Evolutionary conservation across 2,797 vertebrate species (phyloP), one percentile per base, ranked within the genome.

Genomic region (Tragopan temminckii): DNA sequence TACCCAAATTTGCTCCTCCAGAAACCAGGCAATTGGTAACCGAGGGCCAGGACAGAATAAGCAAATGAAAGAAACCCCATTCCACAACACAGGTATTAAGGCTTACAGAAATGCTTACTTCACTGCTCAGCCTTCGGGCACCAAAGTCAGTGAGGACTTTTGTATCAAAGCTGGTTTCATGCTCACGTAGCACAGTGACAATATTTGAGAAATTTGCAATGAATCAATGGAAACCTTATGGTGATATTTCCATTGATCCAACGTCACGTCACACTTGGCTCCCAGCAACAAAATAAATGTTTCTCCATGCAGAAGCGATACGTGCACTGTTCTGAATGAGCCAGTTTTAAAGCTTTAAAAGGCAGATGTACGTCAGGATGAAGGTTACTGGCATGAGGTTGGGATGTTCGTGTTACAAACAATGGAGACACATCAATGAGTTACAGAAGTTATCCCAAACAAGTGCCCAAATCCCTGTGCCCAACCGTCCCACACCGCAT

Each of bases 391-490:
- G 81, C 64, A 13, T 2, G 35, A 79, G 50, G 64, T 82, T 29
- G 55, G 64, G 52, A 83, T 3, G 1, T 74, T 80, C 52, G 24
- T 13, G 0, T 55, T 89, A 16, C 3, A 5, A 90, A 78, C 16
- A 58, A 75, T 23, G 16, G 93, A 82, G 92, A 82, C 4, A 2
- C 43, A 14, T 13, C 0, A 0, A n/a, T 36, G 86, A 93, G 66
- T 88, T 89, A 75, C 46, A 40, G 78, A 82, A 93, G 88, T 90
- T 74, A 89, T 71, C 80, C 57, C 50, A 93, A 92, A 82, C 48
- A 76, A 95, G 69, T 67, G 84, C 96, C 92, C 85, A 92, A 95
- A 71, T 62, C 66, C 84, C 93, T 93, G 87, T 69, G 93, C 79
- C 67, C 76, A 77, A 87, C 82, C 93, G 75, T 85, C 86, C 46